Percentiles rank a stretch among this genome's conserved stretches.
These are phyloP conservation scores for Urocyon cinereoargenteus DNA, from an alignment of 2,797 vertebrate genomes.

Conservation along the genomic window DNA sequence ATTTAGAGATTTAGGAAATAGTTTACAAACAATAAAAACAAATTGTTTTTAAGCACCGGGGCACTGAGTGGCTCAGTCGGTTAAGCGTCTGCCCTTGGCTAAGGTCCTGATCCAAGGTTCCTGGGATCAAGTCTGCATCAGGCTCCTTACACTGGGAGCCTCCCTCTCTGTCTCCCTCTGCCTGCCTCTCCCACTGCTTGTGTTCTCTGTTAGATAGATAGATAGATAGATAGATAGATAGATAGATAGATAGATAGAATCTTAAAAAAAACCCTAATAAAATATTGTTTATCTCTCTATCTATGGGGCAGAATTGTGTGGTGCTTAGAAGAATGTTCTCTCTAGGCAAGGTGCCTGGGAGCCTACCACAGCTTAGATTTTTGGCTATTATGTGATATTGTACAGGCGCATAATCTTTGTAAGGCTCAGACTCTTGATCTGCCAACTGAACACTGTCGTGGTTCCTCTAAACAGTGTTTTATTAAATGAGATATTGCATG, in stretches of 20 bases:
- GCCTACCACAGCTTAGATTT: background rate
- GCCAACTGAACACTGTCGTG: background rate
- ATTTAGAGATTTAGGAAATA: background rate
- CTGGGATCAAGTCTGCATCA: no score
- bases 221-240: no score
- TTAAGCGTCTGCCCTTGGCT: no score
- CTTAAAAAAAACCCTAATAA: background rate
- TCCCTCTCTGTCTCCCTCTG: no score
- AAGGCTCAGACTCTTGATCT: background rate
- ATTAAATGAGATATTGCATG: background rate
- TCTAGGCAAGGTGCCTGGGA: background rate
- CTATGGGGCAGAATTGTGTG: background rate
- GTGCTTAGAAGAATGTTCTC: background rate
- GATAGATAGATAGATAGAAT: no score
- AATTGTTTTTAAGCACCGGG: no score
- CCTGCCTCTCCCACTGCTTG: no score
- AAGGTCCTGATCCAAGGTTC: no score
- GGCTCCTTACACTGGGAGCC: no score
- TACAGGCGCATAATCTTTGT: background rate
- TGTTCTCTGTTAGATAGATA: no score
- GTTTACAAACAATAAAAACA: background rate
- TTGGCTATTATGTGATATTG: constrained; percentile 2
- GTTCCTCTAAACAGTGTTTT: background rate
- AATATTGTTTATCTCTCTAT: background rate
- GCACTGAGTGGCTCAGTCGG: no score